phyloP scores from a whole-genome alignment of 2,113 vertebrate genomes.

The Psittacula cyanocephala region DNA sequence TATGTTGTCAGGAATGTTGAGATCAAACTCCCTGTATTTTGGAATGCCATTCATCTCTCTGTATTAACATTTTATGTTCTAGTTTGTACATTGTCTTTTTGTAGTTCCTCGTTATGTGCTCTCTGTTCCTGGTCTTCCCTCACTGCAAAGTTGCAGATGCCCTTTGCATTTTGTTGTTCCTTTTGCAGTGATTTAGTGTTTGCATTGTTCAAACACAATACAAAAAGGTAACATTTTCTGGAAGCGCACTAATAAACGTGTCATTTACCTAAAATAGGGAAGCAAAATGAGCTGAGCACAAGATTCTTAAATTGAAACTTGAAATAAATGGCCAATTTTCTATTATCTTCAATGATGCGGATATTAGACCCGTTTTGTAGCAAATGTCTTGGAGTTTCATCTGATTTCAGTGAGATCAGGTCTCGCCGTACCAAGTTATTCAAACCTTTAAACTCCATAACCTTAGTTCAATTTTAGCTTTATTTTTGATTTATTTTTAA shows the following conservation, averaged over 20 bases:
- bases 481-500: not conserved
- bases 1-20: not conserved
- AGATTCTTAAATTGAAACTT: not conserved
- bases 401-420: not conserved
- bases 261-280: not conserved
- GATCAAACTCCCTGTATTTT: not conserved
- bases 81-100: not conserved
- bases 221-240: not conserved
- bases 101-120: not conserved
- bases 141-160: accelerated
- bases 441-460: not conserved
- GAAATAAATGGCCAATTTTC: not conserved
- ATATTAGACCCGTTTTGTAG: not conserved
- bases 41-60: not conserved
- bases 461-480: not conserved
- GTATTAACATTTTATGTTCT: not conserved
- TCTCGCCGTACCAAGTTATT: not conserved
- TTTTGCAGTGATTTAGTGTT: not conserved
- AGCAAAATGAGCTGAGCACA: not conserved
- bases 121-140: not conserved
- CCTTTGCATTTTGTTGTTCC: not conserved
- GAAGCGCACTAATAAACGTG: not conserved
- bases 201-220: not conserved
- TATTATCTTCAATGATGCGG: not conserved
- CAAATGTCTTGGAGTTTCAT: not conserved